Conservation (phyloP, 2,888 invertebrate genomes). For the Dicroscelio sp. region DNA sequence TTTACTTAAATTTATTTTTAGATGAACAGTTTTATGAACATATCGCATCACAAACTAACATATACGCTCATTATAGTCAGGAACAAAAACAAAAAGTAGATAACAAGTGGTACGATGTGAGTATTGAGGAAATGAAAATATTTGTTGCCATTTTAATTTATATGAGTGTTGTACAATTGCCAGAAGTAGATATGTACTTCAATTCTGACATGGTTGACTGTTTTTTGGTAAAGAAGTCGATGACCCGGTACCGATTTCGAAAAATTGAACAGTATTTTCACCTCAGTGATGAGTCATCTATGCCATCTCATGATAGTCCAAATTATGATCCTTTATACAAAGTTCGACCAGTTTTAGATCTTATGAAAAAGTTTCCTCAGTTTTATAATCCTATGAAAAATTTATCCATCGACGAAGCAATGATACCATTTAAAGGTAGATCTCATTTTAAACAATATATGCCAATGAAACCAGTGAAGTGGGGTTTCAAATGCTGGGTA, state of each 20-base stretch:
- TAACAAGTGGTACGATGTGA: background rate
- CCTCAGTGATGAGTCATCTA: slow-evolving; percentile 31
- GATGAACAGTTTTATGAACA: no score
- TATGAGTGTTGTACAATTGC: slow-evolving; percentile 21
- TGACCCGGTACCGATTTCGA: slow-evolving; percentile 26
- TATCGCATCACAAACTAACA: no score
- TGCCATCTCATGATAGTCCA: background rate
- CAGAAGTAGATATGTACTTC: slow-evolving; percentile 36
- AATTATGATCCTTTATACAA: slow-evolving; percentile 48
- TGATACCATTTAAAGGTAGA: slow-evolving; percentile 35
- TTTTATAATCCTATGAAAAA: slow-evolving; percentile 36
- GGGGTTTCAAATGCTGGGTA: slow-evolving; percentile 42
- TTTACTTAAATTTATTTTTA: no score
- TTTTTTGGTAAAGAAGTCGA: slow-evolving; percentile 19
- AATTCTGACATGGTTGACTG: slow-evolving; percentile 18
- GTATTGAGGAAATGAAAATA: background rate
- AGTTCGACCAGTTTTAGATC: slow-evolving; percentile 26
- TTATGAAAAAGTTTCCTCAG: background rate
- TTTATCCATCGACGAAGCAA: slow-evolving; percentile 36
- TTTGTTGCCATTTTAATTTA: slow-evolving; percentile 23
- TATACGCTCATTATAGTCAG: no score
- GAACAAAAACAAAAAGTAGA: background rate
- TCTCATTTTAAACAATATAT: slow-evolving; percentile 49
- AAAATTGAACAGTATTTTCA: slow-evolving; percentile 51
- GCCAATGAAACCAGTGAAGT: slow-evolving; percentile 24